Conservation (phyloP, 2,888 invertebrate genomes). For the Zelleria hepariella region DNA sequence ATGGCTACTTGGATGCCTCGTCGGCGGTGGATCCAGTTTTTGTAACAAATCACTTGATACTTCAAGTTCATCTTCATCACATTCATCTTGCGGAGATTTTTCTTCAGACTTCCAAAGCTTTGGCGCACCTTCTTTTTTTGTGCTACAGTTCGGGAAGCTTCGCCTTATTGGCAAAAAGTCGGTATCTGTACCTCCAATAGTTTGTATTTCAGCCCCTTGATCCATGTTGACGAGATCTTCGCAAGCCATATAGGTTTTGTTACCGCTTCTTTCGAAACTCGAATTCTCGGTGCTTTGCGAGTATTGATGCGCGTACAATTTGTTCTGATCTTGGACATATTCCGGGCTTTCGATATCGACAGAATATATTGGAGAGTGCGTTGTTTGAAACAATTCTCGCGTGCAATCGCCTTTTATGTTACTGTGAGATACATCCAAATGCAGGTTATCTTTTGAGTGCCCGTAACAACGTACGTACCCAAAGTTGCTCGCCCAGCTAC, state of each 20-base stretch:
- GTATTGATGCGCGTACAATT: conserved; percentile 51
- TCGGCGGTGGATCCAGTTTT: conserved; percentile 55
- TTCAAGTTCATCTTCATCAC: conserved; percentile 19
- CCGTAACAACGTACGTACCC: conserved; percentile 79
- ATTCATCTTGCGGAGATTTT: conserved; percentile 32
- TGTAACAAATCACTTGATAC: conserved; percentile 25
- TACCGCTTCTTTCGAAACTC: conserved; percentile 66
- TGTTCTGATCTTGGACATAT: conserved; percentile 9
- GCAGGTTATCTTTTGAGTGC: conserved; percentile 49
- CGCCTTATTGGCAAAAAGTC: conserved; percentile 68
- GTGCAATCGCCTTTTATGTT: conserved; percentile 51
- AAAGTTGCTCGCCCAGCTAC: conserved; percentile 74
- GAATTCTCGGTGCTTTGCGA: conserved; percentile 75
- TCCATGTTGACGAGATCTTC: conserved; percentile 78
- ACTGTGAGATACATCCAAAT: conserved; percentile 34
- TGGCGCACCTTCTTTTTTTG: conserved; percentile 42
- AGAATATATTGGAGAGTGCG: conserved; percentile 22
- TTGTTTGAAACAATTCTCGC: conserved; percentile 42
- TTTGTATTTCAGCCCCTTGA: conserved; percentile 69
- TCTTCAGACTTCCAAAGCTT: conserved; percentile 65
- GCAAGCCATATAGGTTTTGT: conserved; percentile 73
- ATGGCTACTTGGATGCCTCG: conserved; percentile 14
- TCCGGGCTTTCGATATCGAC: conserved; percentile 20
- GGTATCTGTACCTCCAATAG: conserved; percentile 38
- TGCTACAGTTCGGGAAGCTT: conserved; percentile 77